Percentiles rank a stretch among this genome's conserved stretches.
phyloP scores from a whole-genome alignment of 2,888 invertebrate species.

The Tridacna gigas region DNA sequence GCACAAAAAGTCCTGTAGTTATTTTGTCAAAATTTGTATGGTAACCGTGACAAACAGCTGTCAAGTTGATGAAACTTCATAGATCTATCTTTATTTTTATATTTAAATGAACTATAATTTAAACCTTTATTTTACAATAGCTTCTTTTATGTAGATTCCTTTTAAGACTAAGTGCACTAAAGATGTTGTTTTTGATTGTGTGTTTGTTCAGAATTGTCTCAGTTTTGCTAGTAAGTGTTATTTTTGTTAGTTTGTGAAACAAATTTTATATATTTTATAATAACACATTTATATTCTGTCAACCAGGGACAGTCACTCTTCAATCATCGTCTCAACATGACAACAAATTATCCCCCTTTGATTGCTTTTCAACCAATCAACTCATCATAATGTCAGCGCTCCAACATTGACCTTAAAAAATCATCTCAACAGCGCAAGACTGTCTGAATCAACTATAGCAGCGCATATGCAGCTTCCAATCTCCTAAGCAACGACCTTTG shows the following conservation, averaged over 20 bases:
- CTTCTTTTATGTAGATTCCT: no score
- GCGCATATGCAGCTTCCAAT: slow-evolving; percentile 54
- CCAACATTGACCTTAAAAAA: slow-evolving; percentile 52
- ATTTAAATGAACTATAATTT: no score
- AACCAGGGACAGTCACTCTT: slow-evolving; percentile 56
- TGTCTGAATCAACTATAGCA: slow-evolving; percentile 33
- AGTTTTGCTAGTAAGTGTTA: not conserved
- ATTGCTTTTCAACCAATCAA: slow-evolving; percentile 51
- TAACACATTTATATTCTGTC: slow-evolving; percentile 43
- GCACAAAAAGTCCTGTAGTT: no score
- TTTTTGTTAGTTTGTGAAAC: not conserved
- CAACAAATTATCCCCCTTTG: slow-evolving; percentile 63
- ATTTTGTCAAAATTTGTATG: no score
- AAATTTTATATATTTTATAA: not conserved
- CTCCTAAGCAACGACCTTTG: slow-evolving; percentile 58
- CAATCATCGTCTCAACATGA: slow-evolving; percentile 56
- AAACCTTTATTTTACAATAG: no score
- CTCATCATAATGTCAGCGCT: slow-evolving; percentile 58
- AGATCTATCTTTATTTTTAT: no score
- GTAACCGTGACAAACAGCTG: no score
- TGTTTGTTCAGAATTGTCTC: no score
- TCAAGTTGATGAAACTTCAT: no score
- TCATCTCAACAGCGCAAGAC: slow-evolving; percentile 52
- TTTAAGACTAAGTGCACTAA: no score
- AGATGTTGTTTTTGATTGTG: no score